phyloP scores from a whole-genome alignment of 2,797 vertebrate genomes.

The Psittacula derbiana region DNA sequence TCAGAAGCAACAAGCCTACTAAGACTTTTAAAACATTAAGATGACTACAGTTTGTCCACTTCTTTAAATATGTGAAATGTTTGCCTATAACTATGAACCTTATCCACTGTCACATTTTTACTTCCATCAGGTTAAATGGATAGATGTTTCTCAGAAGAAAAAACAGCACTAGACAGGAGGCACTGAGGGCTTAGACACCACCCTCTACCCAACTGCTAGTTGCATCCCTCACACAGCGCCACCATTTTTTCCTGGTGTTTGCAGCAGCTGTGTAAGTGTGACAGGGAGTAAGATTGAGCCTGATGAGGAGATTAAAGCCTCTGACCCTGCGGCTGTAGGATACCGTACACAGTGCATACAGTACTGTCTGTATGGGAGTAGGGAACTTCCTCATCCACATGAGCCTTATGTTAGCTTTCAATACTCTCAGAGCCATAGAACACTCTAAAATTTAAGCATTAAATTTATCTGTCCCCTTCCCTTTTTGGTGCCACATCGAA shows the following conservation, averaged over 20 bases:
- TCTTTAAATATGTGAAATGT: not conserved
- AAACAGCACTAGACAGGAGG: not conserved
- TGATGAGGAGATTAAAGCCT: not conserved
- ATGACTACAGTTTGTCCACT: not conserved
- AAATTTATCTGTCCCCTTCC: not conserved
- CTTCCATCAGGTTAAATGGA: not conserved
- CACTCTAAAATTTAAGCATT: not conserved
- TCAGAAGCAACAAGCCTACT: not conserved
- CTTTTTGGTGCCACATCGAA: not conserved
- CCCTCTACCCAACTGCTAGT: not conserved
- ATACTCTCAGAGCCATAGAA: not conserved
- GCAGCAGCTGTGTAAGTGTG: not conserved
- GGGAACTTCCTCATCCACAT: not conserved
- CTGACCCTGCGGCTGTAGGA: not conserved
- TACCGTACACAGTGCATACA: too few species aligned
- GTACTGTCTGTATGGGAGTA: not conserved
- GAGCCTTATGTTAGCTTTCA: not conserved
- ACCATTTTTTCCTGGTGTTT: not conserved
- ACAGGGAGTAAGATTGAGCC: not conserved
- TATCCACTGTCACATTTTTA: not conserved
- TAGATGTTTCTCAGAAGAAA: not conserved
- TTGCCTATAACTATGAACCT: not conserved
- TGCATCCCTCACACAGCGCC: not conserved
- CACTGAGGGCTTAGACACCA: not conserved
- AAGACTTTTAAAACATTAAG: not conserved